Evolutionary conservation across 2,113 vertebrate species (phyloP), one percentile per base, ranked within the genome.

Genomic region (Phyllostomus hastatus): DNA sequence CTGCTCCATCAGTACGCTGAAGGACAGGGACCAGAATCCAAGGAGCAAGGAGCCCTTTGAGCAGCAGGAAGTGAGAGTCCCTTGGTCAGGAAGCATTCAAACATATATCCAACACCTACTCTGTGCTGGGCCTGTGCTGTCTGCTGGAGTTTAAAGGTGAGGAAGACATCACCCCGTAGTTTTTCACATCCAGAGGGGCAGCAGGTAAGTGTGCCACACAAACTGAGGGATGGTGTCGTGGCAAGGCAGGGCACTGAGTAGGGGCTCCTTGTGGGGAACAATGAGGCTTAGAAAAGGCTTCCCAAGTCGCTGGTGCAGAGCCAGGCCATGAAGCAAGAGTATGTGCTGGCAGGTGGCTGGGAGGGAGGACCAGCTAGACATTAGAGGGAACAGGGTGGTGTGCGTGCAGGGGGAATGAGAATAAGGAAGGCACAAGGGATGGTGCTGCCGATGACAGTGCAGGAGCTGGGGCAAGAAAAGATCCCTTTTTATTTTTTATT

Each of bases 171-270:
- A 17, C 1, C 31, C 33, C 8, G 3, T 6, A 31, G 52, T 10
- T 48, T 31, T 61, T 73, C 41, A 22, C 61, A 72, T n/a, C 31
- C 46, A 16, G 17, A 0, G 22, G 38, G 38, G 20, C 9, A 24
- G 16, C 43, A 57, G 43, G 16, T 17, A 69, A 17, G 10, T 3
- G 10, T 19, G 33, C 2, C 28, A 19, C 43, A 16, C 22, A 67
- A 88, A 46, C 38, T 4, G 24, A 46, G n/a, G 0, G 4, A 31
- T 4, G 10, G 22, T 2, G 0, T 54, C 31, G 4, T 20, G 28
- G 33, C 10, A 4, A 7, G 43, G 9, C 0, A 0, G 11, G 26
- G 7, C 24, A 1, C 8, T 1, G 12, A n/a, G 5, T 8, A n/a
- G 33, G 41, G 46, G 12, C 3, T 41, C 31, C 10, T 22, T 3